Evolutionary conservation across 2,888 invertebrate genomes (phyloP), one percentile per base, ranked within the genome.

Genomic region (Portevinia maculata): DNA sequence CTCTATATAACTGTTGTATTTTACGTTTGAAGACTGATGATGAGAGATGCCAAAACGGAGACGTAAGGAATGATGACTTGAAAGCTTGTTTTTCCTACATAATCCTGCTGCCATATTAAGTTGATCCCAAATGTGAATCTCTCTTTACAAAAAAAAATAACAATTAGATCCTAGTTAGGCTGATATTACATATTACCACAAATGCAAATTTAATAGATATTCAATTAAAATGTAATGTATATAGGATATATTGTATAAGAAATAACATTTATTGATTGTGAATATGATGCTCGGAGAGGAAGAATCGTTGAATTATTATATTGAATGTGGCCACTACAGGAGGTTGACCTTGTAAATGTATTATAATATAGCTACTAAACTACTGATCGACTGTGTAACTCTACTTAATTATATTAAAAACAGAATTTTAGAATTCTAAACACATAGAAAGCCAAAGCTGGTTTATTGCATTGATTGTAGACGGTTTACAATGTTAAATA

Each of bases 381-480:
- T 70, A 75, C 44, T 69, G 74, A 74, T 64, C 44, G 81, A 83
- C 75, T 83, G 70, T 83, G 76, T 83, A 76, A 67, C 48, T 65
- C 55, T 67, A 83, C 62, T 67, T 65, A 76, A 37, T 44, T 32
- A 67, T 55, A 52, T 39, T 44, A 44, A 44, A 39, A 28, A 67
- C 46, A 55, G 28, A 50, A 59, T 34, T 32, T 32, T 59, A 73
- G 59, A 71, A 21, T 48, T 64, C 39, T 60, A 83, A 60, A 62
- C 65, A 71, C 76, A 70, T 81, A 57, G 69, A 34, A 65, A 76
- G 48, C 83, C 83, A 76, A 83, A 83, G 76, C 67, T 73, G 76
- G 83, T 76, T 71, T 60, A 62, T 65, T 67, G 71, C 76, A 76
- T 67, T 65, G 53, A 73, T 62, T 69, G 69, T 78, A 59, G 70